Evolutionary conservation across 2,113 vertebrate genomes (phyloP), one percentile per base, ranked within the genome.

Genomic region (Cochlearius cochlearius): DNA sequence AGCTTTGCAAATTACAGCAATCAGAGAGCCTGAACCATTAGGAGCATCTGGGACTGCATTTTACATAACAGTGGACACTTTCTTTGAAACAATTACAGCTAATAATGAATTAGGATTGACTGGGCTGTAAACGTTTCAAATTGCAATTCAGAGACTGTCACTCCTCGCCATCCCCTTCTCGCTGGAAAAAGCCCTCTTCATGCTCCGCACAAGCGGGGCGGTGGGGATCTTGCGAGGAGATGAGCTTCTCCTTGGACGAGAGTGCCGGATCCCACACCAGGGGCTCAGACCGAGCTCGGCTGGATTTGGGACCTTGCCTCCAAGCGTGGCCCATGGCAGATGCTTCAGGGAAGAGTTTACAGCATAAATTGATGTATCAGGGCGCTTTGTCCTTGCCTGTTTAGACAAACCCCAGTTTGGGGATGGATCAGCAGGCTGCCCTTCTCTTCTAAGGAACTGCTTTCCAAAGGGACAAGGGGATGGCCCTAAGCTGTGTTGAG

Each of bases 51-150:
- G 97, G 97, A 90, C 96, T 89, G 83, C 94, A 95, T 97, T 98
- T 97, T 98, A 97, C 97, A 96, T 97, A 98, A 97, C 96, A 98
- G 93, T 97, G 97, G 97, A 97, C 96, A 97, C 95, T 97, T 97
- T 96, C 95, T 93, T 93, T 97, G 96, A 97, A 98, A 97, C 98
- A 98, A 98, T 98, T 98, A 98, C 89, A 82, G 96, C 96, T 97
- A 97, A 97, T 98, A 98, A 98, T 97, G 97, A 98, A 95, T 97
- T 96, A 95, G 96, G 92, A 94, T 88, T 91, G 96, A 95, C 95
- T 96, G 94, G 85, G 90, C 91, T 95, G 72, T 95, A 95, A 97
- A 97, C 66, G 96, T 93, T 96, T 93, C 96, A 88, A 94, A 97
- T 82, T 92, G 95, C 97, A 96, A 96, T 98, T 96, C 94, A 97